These are phyloP conservation scores for Chanos chanos DNA, from an alignment of 2,797 vertebrate genomes.

Conservation along the genomic window DNA sequence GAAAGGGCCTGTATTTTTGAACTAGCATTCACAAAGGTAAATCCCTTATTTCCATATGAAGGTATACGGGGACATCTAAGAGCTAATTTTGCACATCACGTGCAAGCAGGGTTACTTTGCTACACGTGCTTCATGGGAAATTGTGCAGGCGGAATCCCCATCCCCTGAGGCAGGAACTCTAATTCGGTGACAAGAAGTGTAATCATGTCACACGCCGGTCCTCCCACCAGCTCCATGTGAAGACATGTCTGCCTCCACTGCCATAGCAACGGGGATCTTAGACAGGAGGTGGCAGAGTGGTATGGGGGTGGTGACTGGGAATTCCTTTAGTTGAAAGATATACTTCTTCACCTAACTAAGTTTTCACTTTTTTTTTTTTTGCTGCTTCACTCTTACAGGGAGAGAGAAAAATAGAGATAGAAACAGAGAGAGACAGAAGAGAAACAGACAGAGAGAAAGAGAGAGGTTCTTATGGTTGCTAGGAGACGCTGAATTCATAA, in stretches of 20 bases:
- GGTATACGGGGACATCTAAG: not conserved
- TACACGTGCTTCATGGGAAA: constrained; percentile 19
- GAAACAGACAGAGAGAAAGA: constrained; percentile 23
- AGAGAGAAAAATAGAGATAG: constrained; percentile 3
- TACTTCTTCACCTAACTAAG: constrained; percentile 21
- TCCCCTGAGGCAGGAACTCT: constrained; percentile 40
- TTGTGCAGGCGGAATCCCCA: constrained; percentile 37
- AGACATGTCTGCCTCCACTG: constrained; percentile 30
- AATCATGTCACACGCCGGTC: constrained; percentile 40
- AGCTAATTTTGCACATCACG: constrained; percentile 1
- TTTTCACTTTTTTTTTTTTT: constrained; percentile 33
- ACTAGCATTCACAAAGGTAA: too few species aligned
- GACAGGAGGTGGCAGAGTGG: not conserved
- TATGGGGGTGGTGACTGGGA: constrained; percentile 25
- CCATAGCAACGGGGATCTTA: constrained; percentile 34
- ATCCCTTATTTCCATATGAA: not conserved
- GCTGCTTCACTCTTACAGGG: constrained; percentile 45
- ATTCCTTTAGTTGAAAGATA: constrained; percentile 24
- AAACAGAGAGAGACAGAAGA: constrained; percentile 8
- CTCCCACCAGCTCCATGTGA: constrained; percentile 43
- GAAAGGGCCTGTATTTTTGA: too few species aligned
- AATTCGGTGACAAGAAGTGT: constrained; percentile 37
- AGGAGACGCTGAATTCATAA: constrained; percentile 62
- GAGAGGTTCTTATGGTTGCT: constrained; percentile 56
- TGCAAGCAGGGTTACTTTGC: not conserved